Evolutionary conservation across 2,888 invertebrate species (phyloP).

Genomic region (Frankliniella intonsa): DNA sequence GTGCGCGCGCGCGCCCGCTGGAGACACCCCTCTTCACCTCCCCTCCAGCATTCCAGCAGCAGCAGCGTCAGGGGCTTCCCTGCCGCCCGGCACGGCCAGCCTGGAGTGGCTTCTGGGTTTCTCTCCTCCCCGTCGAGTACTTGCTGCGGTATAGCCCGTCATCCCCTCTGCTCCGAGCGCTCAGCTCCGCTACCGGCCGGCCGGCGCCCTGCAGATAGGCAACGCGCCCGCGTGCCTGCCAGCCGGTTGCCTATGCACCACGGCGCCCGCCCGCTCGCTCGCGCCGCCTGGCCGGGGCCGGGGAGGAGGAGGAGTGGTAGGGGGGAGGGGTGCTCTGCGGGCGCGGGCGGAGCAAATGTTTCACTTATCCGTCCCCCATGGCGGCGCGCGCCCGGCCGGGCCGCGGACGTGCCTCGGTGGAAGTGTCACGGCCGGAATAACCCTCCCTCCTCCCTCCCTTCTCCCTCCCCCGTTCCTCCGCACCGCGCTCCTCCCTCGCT

Average conservation of each 20-base stretch:
- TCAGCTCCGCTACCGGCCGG: neutral
- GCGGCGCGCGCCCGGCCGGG: too few species aligned
- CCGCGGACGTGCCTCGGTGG: neutral
- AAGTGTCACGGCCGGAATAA: too few species aligned
- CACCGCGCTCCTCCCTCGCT: neutral
- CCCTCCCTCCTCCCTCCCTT: neutral
- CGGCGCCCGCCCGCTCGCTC: too few species aligned
- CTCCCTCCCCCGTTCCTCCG: neutral
- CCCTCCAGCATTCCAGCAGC: neutral
- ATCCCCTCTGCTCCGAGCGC: neutral
- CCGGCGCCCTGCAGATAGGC: neutral
- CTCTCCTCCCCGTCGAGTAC: too few species aligned
- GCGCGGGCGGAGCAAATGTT: neutral
- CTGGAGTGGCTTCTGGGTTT: neutral
- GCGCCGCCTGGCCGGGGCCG: too few species aligned
- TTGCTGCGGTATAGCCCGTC: too few species aligned
- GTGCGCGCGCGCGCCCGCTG: neutral
- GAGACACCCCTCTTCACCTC: neutral
- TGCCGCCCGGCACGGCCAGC: neutral
- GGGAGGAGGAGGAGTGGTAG: too few species aligned
- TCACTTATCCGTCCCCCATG: neutral
- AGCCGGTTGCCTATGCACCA: too few species aligned
- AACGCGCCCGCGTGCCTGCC: too few species aligned
- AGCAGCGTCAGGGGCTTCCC: neutral
- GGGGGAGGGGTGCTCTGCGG: neutral